Conservation (phyloP, 2,113 vertebrate genomes). For the Nansenia antarctica region DNA sequence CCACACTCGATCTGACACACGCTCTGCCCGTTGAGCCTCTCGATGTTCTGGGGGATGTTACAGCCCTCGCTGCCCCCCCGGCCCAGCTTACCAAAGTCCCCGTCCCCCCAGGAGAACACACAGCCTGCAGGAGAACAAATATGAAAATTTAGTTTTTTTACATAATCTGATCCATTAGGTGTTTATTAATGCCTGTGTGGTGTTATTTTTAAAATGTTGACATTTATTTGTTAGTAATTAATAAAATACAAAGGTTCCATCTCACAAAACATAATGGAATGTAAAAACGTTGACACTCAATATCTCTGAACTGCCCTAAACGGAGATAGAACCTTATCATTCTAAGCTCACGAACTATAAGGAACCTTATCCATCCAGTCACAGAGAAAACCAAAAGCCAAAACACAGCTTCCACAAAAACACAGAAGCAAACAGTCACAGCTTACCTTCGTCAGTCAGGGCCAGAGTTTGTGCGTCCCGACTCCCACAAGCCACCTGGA, state of each 20-base stretch:
- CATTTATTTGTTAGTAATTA: too few relatives aligned
- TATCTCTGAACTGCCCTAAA: too few relatives aligned
- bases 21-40: conserved; percentile 91
- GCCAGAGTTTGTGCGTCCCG: conserved; percentile 96
- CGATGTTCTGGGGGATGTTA: conserved; percentile 98
- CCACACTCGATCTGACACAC: conserved; percentile 98
- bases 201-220: too few relatives aligned
- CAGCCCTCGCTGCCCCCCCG: conserved; percentile 98
- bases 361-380: background rate
- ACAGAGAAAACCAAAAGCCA: too few relatives aligned
- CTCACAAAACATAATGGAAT: too few relatives aligned
- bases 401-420: background rate
- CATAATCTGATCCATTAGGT: too few relatives aligned
- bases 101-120: conserved; percentile 99
- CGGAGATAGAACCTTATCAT: too few relatives aligned
- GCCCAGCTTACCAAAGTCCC: conserved; percentile 96
- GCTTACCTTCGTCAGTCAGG: conserved; percentile 97
- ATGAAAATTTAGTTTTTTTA: too few relatives aligned
- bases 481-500: conserved; percentile 97
- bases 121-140: conserved; percentile 75
- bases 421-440: too few relatives aligned
- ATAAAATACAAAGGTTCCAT: too few relatives aligned
- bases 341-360: background rate
- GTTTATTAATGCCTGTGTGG: too few relatives aligned
- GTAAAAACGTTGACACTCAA: too few relatives aligned